These are phyloP conservation scores for Drosophila dunni DNA, from an alignment of 1,140 invertebrate species.

Conservation along the genomic window DNA sequence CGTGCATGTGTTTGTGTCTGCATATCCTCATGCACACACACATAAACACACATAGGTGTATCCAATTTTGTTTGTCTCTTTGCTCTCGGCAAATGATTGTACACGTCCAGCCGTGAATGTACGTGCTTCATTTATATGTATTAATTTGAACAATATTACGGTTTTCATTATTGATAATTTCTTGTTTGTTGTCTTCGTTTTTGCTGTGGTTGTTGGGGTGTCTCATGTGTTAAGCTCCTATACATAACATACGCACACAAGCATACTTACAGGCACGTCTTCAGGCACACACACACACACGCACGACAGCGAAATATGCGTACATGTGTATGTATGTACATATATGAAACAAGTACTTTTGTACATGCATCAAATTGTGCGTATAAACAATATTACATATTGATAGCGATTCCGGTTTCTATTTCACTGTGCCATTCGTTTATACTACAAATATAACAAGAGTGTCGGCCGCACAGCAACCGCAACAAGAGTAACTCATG, in stretches of 20 bases:
- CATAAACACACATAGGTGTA: slow-evolving; percentile 3
- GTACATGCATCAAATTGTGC: slow-evolving; percentile 27
- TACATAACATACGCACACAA: slow-evolving; percentile 3
- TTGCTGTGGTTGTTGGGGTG: background rate
- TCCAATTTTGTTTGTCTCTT: background rate
- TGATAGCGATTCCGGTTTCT: slow-evolving; percentile 50
- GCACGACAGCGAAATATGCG: background rate
- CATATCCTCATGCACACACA: slow-evolving; percentile 1
- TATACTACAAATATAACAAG: slow-evolving; percentile 23
- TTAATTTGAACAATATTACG: slow-evolving; percentile 34
- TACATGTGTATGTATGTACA: background rate
- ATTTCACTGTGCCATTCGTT: slow-evolving; percentile 55
- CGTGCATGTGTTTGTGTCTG: background rate
- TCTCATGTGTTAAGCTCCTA: slow-evolving; percentile 7
- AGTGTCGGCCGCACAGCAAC: background rate
- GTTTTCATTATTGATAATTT: slow-evolving; percentile 38
- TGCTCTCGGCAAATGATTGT: slow-evolving; percentile 14
- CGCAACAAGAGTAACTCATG: slow-evolving; percentile 19
- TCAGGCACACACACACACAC: background rate
- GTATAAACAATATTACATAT: slow-evolving; percentile 44
- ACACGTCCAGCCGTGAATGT: slow-evolving; percentile 30
- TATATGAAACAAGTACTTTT: slow-evolving; percentile 23
- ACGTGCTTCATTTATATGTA: slow-evolving; percentile 38
- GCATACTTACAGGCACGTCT: slow-evolving; percentile 3
- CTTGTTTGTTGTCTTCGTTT: slow-evolving; percentile 13